A percentile compares a stretch with the other conserved stretches of the same genome.
Evolutionary conservation across 2,797 vertebrate genomes (phyloP).

Genomic region (Lepilemur ruficaudatus): DNA sequence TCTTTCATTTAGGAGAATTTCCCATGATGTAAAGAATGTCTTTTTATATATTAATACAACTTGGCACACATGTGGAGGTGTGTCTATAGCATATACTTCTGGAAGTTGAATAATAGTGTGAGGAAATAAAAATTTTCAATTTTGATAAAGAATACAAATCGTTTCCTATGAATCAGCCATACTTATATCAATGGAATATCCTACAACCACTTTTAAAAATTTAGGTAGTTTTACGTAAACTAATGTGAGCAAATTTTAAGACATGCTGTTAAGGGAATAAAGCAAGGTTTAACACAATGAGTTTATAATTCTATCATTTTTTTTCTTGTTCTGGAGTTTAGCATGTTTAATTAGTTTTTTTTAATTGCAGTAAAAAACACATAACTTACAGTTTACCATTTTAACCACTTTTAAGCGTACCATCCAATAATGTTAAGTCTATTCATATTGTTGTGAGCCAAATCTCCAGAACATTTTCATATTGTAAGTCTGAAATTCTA

Average conservation of each 20-base stretch:
- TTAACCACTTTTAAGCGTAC: neutral
- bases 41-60: neutral
- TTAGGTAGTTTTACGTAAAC: neutral
- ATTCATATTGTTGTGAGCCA: too few relatives aligned
- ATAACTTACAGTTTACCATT: neutral
- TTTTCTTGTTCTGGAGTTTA: neutral
- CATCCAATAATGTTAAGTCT: too few relatives aligned
- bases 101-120: neutral
- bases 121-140: neutral
- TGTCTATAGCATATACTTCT: neutral
- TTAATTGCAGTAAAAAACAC: neutral
- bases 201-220: neutral
- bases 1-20: neutral
- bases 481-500: neutral
- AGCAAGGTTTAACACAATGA: neutral
- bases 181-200: neutral
- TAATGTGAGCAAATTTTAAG: neutral
- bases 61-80: too few relatives aligned
- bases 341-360: neutral
- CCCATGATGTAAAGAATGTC: neutral
- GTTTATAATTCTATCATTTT: neutral
- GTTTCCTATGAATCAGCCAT: neutral
- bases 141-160: neutral
- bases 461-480: neutral
- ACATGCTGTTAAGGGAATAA: neutral